Evolutionary conservation across 2,113 vertebrate species (phyloP).

Genomic region (Protobothrops flavoviridis): DNA sequence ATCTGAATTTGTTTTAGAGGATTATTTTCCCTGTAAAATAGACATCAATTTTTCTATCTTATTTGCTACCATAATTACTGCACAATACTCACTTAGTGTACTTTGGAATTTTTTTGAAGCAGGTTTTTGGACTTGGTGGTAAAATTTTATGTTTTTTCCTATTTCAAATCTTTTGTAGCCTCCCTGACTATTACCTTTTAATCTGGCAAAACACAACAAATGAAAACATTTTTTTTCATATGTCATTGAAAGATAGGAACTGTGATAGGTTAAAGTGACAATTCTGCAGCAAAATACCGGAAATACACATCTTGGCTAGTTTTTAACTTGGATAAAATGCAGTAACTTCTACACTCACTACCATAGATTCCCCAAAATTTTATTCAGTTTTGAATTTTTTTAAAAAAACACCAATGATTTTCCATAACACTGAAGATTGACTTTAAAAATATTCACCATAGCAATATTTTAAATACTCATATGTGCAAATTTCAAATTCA

Average conservation of each 20-base stretch:
- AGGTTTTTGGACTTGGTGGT: background rate
- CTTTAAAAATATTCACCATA: background rate
- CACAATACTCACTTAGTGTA: background rate
- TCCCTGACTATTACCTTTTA: background rate
- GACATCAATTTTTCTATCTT: background rate
- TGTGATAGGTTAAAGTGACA: background rate
- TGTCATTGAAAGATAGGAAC: background rate
- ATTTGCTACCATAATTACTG: background rate
- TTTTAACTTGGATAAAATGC: background rate
- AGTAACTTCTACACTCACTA: background rate
- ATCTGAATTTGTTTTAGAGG: background rate
- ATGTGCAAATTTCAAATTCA: background rate
- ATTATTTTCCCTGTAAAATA: background rate
- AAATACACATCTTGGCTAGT: background rate
- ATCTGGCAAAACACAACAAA: background rate
- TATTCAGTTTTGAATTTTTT: background rate
- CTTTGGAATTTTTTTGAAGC: background rate
- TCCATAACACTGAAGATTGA: background rate
- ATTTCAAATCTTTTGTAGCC: background rate
- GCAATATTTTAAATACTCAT: background rate
- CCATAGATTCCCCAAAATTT: background rate
- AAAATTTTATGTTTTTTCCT: background rate
- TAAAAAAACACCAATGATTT: background rate
- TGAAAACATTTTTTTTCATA: background rate
- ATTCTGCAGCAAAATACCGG: background rate